Base-by-base conservation (phyloP, 1,140 invertebrate genomes). In the Subanguina moxae region DNA sequence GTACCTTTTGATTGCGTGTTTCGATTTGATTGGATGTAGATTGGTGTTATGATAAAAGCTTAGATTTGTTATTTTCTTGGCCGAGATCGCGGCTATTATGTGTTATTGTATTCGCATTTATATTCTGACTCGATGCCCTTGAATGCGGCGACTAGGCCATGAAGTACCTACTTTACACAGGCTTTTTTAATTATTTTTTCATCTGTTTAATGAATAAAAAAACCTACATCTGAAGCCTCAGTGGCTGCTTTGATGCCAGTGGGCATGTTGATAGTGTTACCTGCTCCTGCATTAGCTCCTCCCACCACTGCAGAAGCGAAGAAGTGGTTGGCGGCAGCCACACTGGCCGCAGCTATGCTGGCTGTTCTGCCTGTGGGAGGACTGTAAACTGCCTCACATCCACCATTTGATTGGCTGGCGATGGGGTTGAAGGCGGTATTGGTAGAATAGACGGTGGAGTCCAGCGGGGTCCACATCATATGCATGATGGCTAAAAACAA, bases 271-370 rank as follows among this genome's bases (percentile, higher is more conserved):
- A n/a, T n/a, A n/a, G n/a, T n/a, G n/a, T n/a, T n/a, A n/a, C n/a
- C n/a, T n/a, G n/a, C n/a, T n/a, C n/a, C n/a, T n/a, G n/a, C n/a
- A n/a, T n/a, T n/a, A n/a, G n/a, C n/a, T n/a, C n/a, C n/a, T n/a
- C n/a, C n/a, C n/a, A n/a, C 57, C 21, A 58, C 21, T 13, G 57
- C 57, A 23, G 57, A 58, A 11, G 57, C 57, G 23, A 45, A 45
- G 43, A 45, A 45, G n/a, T 45, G 43, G 43, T 45, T 45, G 43
- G 43, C 43, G n/a, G 43, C 43, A n/a, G 43, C 43, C 43, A 45
- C n/a, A 45, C 43, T 45, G n/a, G 57, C 57, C 21, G 57, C 57
- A 15, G 57, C 23, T 23, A 58, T 30, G n/a, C n/a, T n/a, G n/a
- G n/a, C n/a, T n/a, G n/a, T 21, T 11, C 57, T 21, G 57, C 11